A percentile compares a stretch with the other conserved stretches of the same genome.
phyloP scores from a whole-genome alignment of 2,113 vertebrate genomes.

The Pseudorectes ferrugineus region DNA sequence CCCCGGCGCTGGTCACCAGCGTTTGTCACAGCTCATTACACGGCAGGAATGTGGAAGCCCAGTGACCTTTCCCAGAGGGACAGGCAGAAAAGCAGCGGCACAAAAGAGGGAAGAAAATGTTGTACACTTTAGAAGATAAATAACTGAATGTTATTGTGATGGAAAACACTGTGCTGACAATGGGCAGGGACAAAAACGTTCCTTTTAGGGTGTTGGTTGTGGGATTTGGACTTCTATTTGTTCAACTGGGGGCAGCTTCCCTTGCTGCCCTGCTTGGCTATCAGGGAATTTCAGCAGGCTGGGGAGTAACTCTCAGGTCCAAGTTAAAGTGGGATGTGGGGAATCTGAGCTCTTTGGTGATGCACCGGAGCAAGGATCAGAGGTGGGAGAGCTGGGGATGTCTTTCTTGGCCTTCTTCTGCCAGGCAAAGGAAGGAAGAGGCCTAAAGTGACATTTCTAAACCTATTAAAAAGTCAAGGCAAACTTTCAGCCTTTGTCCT shows the following conservation, averaged over 20 bases:
- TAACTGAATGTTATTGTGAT: conserved; percentile 46
- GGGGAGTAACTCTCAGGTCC: neutral
- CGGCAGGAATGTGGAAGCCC: conserved; percentile 40
- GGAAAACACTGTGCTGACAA: conserved; percentile 16
- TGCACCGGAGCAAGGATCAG: neutral
- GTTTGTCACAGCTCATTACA: conserved; percentile 47
- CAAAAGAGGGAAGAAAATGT: conserved; percentile 17
- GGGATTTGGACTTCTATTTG: neutral
- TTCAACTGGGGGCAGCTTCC: neutral
- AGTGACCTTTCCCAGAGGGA: conserved; percentile 52
- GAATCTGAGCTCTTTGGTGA: neutral
- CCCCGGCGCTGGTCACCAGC: neutral
- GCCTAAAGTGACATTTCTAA: neutral
- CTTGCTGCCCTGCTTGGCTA: neutral
- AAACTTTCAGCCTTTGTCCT: neutral
- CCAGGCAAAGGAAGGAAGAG: neutral
- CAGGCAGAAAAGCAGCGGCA: conserved; percentile 1
- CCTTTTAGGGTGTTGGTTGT: neutral
- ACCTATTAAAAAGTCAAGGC: neutral
- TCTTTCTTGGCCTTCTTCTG: neutral
- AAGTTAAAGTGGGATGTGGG: neutral
- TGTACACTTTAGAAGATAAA: conserved; percentile 3
- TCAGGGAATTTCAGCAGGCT: neutral
- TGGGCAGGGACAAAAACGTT: neutral
- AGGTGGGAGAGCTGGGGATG: neutral